Percentiles rank a stretch among this genome's conserved stretches.
phyloP scores from a whole-genome alignment of 2,888 invertebrate genomes.

The Priocnemis perturbator region DNA sequence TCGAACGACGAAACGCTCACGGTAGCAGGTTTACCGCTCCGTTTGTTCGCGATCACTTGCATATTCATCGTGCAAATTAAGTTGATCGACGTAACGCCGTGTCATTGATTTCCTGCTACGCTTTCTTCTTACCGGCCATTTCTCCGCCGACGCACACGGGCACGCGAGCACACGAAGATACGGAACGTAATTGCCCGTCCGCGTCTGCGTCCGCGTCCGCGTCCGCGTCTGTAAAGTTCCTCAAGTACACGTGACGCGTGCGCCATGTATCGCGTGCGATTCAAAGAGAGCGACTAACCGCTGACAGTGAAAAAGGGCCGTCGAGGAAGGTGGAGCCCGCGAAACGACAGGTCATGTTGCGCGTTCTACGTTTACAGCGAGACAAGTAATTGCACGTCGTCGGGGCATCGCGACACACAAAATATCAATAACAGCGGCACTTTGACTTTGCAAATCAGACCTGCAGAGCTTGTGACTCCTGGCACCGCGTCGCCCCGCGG shows the following conservation, averaged over 20 bases:
- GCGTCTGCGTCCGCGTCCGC: neutral
- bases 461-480: too few relatives aligned
- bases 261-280: too few relatives aligned
- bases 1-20: neutral
- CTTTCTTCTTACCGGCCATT: slow-evolving; percentile 69
- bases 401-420: too few relatives aligned
- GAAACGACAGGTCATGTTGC: neutral
- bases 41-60: slow-evolving; percentile 25
- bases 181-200: neutral
- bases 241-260: neutral
- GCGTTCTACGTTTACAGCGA: too few relatives aligned
- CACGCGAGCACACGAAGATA: neutral
- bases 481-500: too few relatives aligned
- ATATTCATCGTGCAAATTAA: slow-evolving; percentile 23
- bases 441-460: too few relatives aligned
- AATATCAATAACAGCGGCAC: too few relatives aligned
- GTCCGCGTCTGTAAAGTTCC: neutral
- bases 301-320: neutral
- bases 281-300: too few relatives aligned
- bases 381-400: too few relatives aligned
- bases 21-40: slow-evolving; percentile 21
- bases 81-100: slow-evolving; percentile 53
- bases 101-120: slow-evolving; percentile 66
- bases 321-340: neutral
- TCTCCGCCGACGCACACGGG: slow-evolving; percentile 45